These are phyloP conservation scores for Elysia chlorotica DNA, from an alignment of 1,140 invertebrate species.

Conservation along the genomic window DNA sequence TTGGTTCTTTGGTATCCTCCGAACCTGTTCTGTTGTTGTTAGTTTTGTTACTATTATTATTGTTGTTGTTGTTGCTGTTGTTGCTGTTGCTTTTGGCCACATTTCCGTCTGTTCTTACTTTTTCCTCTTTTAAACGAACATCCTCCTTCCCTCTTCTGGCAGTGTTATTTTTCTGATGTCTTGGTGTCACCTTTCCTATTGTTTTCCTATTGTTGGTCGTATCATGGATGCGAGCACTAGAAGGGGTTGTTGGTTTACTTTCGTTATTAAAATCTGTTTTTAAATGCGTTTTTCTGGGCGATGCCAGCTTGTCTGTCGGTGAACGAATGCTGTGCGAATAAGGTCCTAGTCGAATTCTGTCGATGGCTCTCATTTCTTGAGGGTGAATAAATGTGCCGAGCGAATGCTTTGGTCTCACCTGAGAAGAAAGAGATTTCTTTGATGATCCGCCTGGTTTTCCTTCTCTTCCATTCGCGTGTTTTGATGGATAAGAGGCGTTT, in stretches of 20 bases:
- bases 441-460: too few relatives aligned
- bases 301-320: not conserved
- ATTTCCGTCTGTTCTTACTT: not conserved
- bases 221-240: not conserved
- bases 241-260: too few relatives aligned
- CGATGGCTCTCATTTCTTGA: conserved; percentile 10
- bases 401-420: too few relatives aligned
- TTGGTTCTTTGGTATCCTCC: not conserved
- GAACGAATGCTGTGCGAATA: not conserved
- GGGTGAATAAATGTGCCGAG: too few relatives aligned
- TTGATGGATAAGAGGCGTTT: too few relatives aligned
- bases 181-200: not conserved
- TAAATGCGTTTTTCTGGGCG: not conserved
- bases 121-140: not conserved
- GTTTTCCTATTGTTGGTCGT: not conserved
- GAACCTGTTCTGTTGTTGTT: not conserved
- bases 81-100: not conserved
- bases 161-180: not conserved
- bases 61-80: not conserved
- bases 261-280: too few relatives aligned
- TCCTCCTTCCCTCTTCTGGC: not conserved
- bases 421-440: too few relatives aligned
- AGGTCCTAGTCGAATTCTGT: not conserved
- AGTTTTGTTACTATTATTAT: not conserved
- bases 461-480: too few relatives aligned